phyloP scores from a whole-genome alignment of 1,140 invertebrate genomes.

The Drosophila azteca region DNA sequence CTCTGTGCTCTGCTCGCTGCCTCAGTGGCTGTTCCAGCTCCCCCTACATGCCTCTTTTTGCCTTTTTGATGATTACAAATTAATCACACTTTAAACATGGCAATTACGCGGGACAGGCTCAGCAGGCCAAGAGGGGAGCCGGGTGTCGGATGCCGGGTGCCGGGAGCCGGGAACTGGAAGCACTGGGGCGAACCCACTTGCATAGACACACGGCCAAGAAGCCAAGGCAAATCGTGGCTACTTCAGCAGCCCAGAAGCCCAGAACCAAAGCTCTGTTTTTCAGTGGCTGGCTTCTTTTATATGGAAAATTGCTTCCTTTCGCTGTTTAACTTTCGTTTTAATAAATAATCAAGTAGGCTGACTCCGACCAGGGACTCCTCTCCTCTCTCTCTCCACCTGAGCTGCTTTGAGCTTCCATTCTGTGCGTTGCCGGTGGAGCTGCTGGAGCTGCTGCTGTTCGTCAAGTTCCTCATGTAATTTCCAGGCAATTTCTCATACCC shows the following conservation, averaged over 20 bases:
- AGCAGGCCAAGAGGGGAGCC: conserved; percentile 21
- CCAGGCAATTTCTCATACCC: conserved; percentile 83
- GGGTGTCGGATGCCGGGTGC: neutral
- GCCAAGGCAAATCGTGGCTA: conserved; percentile 27
- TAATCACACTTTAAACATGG: conserved; percentile 83
- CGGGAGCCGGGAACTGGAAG: too few relatives aligned
- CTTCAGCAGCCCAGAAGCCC: conserved; percentile 13
- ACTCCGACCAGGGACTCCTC: conserved; percentile 40
- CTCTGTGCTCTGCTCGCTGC: neutral
- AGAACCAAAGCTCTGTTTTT: neutral
- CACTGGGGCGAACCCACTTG: conserved; percentile 36
- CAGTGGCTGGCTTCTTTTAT: conserved; percentile 51
- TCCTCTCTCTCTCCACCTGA: conserved; percentile 18
- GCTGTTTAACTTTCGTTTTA: conserved; percentile 82
- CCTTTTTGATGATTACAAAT: conserved; percentile 82
- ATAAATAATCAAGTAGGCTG: conserved; percentile 79
- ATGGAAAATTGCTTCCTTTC: conserved; percentile 81
- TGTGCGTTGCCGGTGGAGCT: neutral
- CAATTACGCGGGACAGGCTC: conserved; percentile 69
- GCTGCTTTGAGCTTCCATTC: conserved; percentile 4
- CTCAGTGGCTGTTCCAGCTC: conserved; percentile 20
- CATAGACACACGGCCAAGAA: conserved; percentile 44
- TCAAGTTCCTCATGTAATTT: conserved; percentile 80
- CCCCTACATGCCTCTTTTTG: conserved; percentile 52
- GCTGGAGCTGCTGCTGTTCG: conserved; percentile 57